Evolutionary conservation across 2,113 vertebrate species (phyloP).

Genomic region (Tiliqua scincoides): DNA sequence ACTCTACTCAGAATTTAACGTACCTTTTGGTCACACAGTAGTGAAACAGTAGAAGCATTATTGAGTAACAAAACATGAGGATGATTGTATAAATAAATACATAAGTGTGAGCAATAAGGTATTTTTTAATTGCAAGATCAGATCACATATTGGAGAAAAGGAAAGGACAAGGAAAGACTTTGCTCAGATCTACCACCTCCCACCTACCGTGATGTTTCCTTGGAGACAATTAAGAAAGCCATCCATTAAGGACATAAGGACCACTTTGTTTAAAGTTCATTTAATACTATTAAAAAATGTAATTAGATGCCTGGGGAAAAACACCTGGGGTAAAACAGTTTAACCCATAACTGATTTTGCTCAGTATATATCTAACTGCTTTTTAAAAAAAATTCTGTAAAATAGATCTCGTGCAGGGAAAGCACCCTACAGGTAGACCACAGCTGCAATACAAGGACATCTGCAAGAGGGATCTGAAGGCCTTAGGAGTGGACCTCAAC

Average conservation of each 20-base stretch:
- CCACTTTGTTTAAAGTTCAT: neutral
- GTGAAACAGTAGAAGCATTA: neutral
- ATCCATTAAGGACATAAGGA: neutral
- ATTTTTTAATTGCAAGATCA: neutral
- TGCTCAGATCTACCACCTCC: neutral
- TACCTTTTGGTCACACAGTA: neutral
- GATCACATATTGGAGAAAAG: neutral
- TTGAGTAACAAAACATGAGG: neutral
- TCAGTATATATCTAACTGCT: neutral
- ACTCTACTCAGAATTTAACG: neutral
- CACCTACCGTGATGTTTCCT: neutral
- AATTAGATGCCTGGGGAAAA: neutral
- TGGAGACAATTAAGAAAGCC: neutral
- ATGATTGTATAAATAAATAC: neutral
- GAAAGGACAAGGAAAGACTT: slow-evolving; percentile 4
- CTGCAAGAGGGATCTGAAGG: too few species aligned
- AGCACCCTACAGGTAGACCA: too few species aligned
- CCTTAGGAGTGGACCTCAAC: too few species aligned
- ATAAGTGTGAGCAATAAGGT: neutral
- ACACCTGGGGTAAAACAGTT: neutral
- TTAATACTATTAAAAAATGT: neutral
- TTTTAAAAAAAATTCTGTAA: neutral
- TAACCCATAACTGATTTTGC: neutral
- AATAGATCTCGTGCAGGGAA: too few species aligned
- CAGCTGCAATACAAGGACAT: too few species aligned